Percentiles rank a stretch among this genome's conserved stretches.
Conservation (phyloP, 1,140 invertebrate species). For the Zaprionus gabonicus region DNA sequence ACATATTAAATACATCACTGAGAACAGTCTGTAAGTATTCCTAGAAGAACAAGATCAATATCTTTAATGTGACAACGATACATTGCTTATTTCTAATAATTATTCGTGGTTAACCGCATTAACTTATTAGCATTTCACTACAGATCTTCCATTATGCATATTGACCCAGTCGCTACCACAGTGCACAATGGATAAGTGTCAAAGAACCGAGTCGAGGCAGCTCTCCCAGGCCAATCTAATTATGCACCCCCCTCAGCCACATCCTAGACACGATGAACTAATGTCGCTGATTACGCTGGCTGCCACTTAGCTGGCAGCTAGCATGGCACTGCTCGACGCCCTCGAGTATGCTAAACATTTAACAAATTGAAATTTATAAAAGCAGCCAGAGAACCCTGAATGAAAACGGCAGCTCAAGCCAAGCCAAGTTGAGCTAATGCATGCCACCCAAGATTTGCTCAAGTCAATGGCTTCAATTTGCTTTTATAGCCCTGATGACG, state of each 20-base stretch:
- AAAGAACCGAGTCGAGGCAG: background rate
- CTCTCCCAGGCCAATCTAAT: slow-evolving; percentile 29
- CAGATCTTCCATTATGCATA: background rate
- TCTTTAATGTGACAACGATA: too few relatives aligned
- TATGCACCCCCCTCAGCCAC: slow-evolving; percentile 13
- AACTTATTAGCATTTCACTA: background rate
- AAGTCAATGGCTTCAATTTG: slow-evolving; percentile 79
- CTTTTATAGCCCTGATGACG: slow-evolving; percentile 58
- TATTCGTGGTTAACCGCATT: background rate
- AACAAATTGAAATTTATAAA: slow-evolving; percentile 82
- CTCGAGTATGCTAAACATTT: slow-evolving; percentile 76
- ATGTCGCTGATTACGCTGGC: slow-evolving; percentile 65
- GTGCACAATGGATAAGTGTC: background rate
- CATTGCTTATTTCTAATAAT: background rate
- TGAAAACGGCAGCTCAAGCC: slow-evolving; percentile 5
- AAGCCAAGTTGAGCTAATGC: slow-evolving; percentile 51
- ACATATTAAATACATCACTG: too few relatives aligned
- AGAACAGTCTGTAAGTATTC: too few relatives aligned
- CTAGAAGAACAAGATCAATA: too few relatives aligned
- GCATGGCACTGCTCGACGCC: slow-evolving; percentile 29
- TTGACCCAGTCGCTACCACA: background rate
- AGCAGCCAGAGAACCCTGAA: slow-evolving; percentile 11
- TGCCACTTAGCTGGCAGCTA: background rate
- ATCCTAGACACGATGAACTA: slow-evolving; percentile 46
- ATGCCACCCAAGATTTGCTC: slow-evolving; percentile 62